A percentile compares a stretch with the other conserved stretches of the same genome.
Conservation (phyloP, 2,113 vertebrate genomes). For the Rhegmatorhina hoffmannsi region DNA sequence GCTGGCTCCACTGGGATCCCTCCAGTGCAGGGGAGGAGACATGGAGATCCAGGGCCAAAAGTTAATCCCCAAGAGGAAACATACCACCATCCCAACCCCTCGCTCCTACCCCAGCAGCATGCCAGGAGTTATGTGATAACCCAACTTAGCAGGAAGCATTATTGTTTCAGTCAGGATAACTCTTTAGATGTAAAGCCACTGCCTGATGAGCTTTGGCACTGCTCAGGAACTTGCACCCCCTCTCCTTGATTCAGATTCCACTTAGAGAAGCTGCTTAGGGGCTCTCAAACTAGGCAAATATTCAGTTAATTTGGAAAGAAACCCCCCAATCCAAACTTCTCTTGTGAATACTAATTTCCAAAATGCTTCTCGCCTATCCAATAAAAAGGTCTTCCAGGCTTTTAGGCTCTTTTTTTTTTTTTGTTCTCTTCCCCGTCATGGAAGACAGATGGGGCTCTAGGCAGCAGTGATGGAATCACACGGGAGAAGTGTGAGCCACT, state of each 20-base stretch:
- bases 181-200: background rate
- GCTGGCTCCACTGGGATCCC: background rate
- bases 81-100: background rate
- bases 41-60: background rate
- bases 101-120: fast-evolving
- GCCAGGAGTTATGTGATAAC: background rate
- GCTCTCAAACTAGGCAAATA: background rate
- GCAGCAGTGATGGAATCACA: background rate
- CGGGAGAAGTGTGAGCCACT: background rate
- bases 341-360: background rate
- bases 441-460: background rate
- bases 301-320: background rate
- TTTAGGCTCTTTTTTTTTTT: background rate
- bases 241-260: background rate
- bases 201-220: background rate
- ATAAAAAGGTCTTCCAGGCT: background rate
- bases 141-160: background rate
- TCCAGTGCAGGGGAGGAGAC: background rate
- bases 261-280: background rate
- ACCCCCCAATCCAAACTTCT: background rate
- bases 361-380: background rate
- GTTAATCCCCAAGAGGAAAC: background rate
- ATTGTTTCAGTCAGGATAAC: background rate
- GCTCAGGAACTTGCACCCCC: background rate
- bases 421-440: background rate